A percentile compares a stretch with the other conserved stretches of the same genome.
phyloP scores from a whole-genome alignment of 1,140 invertebrate species.

The Pygmarrhopalites habei region DNA sequence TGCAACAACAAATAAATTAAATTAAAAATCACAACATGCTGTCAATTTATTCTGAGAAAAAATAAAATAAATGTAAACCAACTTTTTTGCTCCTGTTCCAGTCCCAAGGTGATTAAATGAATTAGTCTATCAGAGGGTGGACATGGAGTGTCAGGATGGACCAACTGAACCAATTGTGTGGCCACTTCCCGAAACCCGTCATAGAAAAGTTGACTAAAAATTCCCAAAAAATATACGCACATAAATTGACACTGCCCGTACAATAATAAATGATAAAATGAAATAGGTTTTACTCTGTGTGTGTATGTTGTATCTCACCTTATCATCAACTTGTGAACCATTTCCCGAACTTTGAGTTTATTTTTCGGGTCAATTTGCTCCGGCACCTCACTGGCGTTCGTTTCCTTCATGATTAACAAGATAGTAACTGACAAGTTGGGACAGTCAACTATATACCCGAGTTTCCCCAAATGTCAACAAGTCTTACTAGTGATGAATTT shows the following conservation, averaged over 20 bases:
- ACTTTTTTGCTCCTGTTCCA: conserved; percentile 71
- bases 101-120: conserved; percentile 74
- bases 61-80: no score
- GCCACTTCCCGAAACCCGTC: conserved; percentile 90
- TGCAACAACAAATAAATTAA: conserved; percentile 42
- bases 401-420: not conserved
- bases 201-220: conserved; percentile 74
- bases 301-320: no score
- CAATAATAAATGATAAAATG: conserved; percentile 10
- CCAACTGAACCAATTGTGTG: conserved; percentile 55
- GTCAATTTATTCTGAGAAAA: no score
- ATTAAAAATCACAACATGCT: no score
- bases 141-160: conserved; percentile 82
- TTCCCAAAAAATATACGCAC: conserved; percentile 3
- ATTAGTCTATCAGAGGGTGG: conserved; percentile 88
- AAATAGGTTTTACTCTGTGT: no score
- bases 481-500: no score
- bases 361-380: conserved; percentile 28
- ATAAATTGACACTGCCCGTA: conserved; percentile 5
- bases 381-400: not conserved
- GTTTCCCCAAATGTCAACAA: no score
- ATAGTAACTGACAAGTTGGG: no score
- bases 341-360: conserved; percentile 37
- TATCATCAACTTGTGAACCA: conserved; percentile 37
- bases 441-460: no score